phyloP scores from a whole-genome alignment of 2,888 invertebrate genomes.

The Homarus gammarus region DNA sequence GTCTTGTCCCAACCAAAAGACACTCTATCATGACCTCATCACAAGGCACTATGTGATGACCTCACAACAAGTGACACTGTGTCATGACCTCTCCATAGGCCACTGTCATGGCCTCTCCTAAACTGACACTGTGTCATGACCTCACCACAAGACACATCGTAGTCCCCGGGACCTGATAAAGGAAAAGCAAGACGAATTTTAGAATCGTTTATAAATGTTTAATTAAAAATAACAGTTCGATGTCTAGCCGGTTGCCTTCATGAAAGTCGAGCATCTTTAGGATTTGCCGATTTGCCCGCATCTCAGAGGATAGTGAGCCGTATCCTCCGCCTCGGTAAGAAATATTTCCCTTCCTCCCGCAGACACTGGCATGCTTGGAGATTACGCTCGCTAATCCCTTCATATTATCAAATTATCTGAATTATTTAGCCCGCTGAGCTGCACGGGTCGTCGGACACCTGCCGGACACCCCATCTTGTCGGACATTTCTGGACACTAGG shows the following conservation, averaged over 20 bases:
- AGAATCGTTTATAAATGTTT: neutral
- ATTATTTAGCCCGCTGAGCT: neutral
- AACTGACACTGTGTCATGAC: no score
- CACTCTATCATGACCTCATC: neutral
- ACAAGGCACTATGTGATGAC: neutral
- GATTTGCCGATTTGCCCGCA: neutral
- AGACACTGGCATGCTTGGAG: neutral
- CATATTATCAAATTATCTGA: neutral
- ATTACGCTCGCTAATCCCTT: neutral
- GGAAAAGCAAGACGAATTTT: neutral
- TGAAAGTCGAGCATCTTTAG: neutral
- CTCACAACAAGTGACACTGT: conserved; percentile 3
- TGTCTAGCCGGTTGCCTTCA: neutral
- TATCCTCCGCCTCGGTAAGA: neutral
- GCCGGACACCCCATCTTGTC: no score
- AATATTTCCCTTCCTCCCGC: no score
- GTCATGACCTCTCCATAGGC: neutral
- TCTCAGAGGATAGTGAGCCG: neutral
- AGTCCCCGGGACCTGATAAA: no score
- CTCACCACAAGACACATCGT: no score
- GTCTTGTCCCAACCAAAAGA: neutral
- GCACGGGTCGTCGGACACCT: no score
- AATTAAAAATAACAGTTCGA: neutral
- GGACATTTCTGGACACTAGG: no score
- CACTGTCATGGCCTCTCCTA: no score